A percentile compares a stretch with the other conserved stretches of the same genome.
These are phyloP conservation scores for Scomber japonicus DNA, from an alignment of 2,113 vertebrate species.

Conservation along the genomic window DNA sequence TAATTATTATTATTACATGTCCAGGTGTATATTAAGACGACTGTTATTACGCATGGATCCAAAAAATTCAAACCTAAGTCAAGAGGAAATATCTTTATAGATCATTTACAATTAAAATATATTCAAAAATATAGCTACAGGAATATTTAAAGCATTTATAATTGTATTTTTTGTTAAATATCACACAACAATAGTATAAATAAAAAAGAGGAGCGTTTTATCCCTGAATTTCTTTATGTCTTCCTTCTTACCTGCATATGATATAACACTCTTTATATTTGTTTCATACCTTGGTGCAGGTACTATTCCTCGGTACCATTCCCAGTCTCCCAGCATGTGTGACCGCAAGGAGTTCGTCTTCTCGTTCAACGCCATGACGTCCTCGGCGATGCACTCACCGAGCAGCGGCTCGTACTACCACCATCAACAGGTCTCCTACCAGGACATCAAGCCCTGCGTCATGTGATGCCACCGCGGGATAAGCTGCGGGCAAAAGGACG, in stretches of 20 bases:
- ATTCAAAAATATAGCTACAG: too few relatives aligned
- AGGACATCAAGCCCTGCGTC: slow-evolving; percentile 99
- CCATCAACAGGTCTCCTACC: slow-evolving; percentile 98
- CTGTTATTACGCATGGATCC: too few relatives aligned
- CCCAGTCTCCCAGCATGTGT: slow-evolving; percentile 98
- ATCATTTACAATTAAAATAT: too few relatives aligned
- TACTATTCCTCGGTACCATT: slow-evolving; percentile 94
- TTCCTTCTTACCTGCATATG: too few relatives aligned
- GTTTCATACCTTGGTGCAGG: slow-evolving; percentile 78
- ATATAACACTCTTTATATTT: too few relatives aligned
- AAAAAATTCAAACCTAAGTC: not conserved
- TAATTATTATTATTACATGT: not conserved
- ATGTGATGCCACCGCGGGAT: slow-evolving; percentile 88
- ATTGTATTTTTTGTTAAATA: too few relatives aligned
- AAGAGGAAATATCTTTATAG: not conserved
- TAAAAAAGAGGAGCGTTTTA: too few relatives aligned
- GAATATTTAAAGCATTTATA: too few relatives aligned
- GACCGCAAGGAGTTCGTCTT: slow-evolving; percentile 99
- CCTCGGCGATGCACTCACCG: slow-evolving; percentile 95
- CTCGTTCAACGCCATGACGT: slow-evolving; percentile 99
- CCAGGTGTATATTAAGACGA: too few relatives aligned
- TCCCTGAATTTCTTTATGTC: too few relatives aligned
- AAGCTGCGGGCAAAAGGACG: slow-evolving; percentile 39
- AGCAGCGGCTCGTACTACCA: slow-evolving; percentile 95
- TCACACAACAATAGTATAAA: too few relatives aligned